Base-by-base conservation (phyloP, 1,140 invertebrate genomes). In the Dinothrombium tinctorium region DNA sequence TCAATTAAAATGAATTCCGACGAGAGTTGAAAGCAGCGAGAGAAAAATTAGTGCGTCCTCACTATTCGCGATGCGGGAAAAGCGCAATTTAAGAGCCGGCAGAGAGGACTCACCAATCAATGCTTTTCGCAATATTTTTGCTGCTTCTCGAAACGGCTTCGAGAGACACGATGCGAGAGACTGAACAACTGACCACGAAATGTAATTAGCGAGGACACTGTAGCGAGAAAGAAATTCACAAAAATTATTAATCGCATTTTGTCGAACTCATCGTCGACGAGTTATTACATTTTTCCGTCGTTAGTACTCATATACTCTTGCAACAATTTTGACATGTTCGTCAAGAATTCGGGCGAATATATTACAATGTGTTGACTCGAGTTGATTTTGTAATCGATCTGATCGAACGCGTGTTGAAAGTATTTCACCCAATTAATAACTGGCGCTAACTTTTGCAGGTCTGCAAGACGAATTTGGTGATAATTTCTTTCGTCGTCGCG, bases 401-500 rank as follows among this genome's bases (percentile, higher is more conserved):
- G 57, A 33, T 49, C 46, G 9, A 54, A 54, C 8, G 50, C 52
- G 8, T 79, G 69, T 53, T 73, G 71, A 48, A 90, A 83, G 56
- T 82, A 89, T 33, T 69, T 65, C 12, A 69, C 62, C 83, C 82
- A 92, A 37, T 77, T 66, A 50, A 78, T 67, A 17, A 83, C 80
- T 19, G 75, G 73, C 0, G 76, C 74, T 38, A 69, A 56, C 19
- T 67, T 63, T 52, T 78, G 70, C 40, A 92, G 64, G 26, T 86
- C 71, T 3, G 57, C 65, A 4, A 94, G 60, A 0, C 72, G 71
- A 67, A 80, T 80, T n/a, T 72, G 63, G 55, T 90, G 76, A 50
- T 95, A 95, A 33, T 86, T 59, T 32, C 75, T 72, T 54, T 92
- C 83, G 53, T 87, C 82, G 56, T 94, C 83, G 39, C 84, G 63